Evolutionary conservation across 2,113 vertebrate species (phyloP), one percentile per base, ranked within the genome.

Genomic region (Kryptolebias marmoratus): DNA sequence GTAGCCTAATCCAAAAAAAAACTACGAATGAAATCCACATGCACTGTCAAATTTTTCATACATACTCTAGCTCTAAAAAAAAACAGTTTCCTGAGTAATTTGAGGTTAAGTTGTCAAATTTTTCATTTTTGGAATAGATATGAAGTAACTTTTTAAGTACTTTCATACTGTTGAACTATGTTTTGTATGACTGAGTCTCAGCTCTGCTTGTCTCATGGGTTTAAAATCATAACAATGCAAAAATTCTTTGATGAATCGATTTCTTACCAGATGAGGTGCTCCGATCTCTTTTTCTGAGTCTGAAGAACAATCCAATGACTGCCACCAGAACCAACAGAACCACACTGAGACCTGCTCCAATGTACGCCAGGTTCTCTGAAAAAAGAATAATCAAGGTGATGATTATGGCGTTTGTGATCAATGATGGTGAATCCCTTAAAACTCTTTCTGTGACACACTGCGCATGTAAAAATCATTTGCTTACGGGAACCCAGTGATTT

Each of bases 311-410:
- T 5, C 87, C 22, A 18, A 91, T 31, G 9, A 58, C 28, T 0
- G 60, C 6, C 0, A 48, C 71, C 27, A 87, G 64, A 22, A 64
- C 16, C 32, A 89, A 45, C 48, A 78, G 2, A 13, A 74, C 53
- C 12, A 55, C 22, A 1, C 64, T 68, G 0, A 92, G 78, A 68
- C 78, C 57, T 11, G 44, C 68, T 56, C 83, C 79, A 0, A 79
- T 64, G 11, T 73, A 89, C 36, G 89, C 0, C 30, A 75, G 15
- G 8, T 0, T 70, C 8, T n/a, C 91, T 92, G 81, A 31, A 86
- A 70, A 42, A 52, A 18, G 60, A 2, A 65, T 28, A 54, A 13
- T 1, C 16, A 18, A 57, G 11, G n/a, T 14, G 0, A 3, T 57
- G 3, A 48, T 28, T 8, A 28, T 9, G 6, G 8, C 80, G 32